A percentile compares a stretch with the other conserved stretches of the same genome.
Evolutionary conservation across 2,797 vertebrate genomes (phyloP).

Genomic region (Acomys russatus): DNA sequence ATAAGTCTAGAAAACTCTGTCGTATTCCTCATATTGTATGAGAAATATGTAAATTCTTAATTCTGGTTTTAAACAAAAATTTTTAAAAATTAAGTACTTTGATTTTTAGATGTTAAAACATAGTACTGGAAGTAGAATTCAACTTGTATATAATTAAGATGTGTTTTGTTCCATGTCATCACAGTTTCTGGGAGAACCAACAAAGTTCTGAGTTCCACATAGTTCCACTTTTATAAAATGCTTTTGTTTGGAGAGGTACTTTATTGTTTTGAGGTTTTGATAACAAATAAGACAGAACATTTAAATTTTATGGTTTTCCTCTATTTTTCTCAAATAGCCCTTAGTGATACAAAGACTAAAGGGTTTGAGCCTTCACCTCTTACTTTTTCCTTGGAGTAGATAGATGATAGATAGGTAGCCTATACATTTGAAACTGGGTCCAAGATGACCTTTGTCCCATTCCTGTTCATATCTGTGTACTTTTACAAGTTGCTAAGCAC

Average conservation of each 20-base stretch:
- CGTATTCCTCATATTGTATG: background rate
- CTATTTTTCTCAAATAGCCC: background rate
- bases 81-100: conserved; percentile 59
- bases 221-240: conserved; percentile 22
- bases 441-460: background rate
- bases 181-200: background rate
- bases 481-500: background rate
- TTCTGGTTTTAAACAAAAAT: conserved; percentile 5
- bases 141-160: conserved; percentile 2
- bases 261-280: conserved; percentile 42
- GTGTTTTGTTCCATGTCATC: conserved; percentile 35
- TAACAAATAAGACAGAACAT: background rate
- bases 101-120: conserved; percentile 25
- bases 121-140: conserved; percentile 27
- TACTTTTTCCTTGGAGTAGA: background rate
- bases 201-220: conserved; percentile 7
- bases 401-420: background rate
- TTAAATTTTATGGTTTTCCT: conserved; percentile 53
- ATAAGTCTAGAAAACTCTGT: conserved; percentile 1
- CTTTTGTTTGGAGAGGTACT: background rate
- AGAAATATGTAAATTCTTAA: conserved; percentile 28
- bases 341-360: conserved; percentile 45
- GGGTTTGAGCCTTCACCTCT: background rate
- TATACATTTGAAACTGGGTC: background rate
- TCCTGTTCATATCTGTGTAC: background rate